Percentiles rank a stretch among this genome's conserved stretches.
These are phyloP conservation scores for Heliconius eleuchia DNA, from an alignment of 1,140 invertebrate species.

Conservation along the genomic window DNA sequence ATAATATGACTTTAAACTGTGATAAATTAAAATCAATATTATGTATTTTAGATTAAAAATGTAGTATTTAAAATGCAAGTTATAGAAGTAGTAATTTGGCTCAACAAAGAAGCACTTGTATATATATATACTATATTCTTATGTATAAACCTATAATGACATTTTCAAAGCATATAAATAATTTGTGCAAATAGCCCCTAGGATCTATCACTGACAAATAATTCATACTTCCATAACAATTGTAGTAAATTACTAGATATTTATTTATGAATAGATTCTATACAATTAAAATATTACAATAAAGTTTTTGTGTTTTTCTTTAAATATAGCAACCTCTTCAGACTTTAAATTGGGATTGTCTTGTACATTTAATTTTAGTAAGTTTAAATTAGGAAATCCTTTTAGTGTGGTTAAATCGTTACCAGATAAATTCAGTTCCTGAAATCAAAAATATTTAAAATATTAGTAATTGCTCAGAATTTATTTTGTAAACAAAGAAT, in stretches of 20 bases:
- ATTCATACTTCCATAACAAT: constrained; percentile 12
- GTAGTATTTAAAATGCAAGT: neutral
- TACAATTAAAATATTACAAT: constrained; percentile 37
- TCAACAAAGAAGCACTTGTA: neutral
- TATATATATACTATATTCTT: neutral
- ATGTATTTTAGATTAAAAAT: neutral
- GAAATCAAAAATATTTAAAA: constrained; percentile 38
- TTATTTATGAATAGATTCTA: neutral
- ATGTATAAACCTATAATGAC: neutral
- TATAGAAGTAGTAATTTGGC: neutral
- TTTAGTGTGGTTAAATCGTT: constrained; percentile 63
- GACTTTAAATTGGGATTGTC: constrained; percentile 50
- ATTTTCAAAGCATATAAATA: neutral
- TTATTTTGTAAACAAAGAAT: neutral
- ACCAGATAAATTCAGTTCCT: constrained; percentile 63
- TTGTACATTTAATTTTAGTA: constrained; percentile 57
- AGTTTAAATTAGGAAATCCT: constrained; percentile 57
- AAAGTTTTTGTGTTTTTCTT: constrained; percentile 47
- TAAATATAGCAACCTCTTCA: constrained; percentile 56
- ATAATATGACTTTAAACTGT: constrained; percentile 8
- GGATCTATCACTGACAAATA: neutral
- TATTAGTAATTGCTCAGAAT: neutral
- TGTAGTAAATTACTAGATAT: neutral
- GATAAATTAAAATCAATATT: constrained; percentile 9
- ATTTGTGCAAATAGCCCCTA: neutral